Evolutionary conservation across 2,888 invertebrate genomes (phyloP).

Genomic region (Xylota sylvarum): DNA sequence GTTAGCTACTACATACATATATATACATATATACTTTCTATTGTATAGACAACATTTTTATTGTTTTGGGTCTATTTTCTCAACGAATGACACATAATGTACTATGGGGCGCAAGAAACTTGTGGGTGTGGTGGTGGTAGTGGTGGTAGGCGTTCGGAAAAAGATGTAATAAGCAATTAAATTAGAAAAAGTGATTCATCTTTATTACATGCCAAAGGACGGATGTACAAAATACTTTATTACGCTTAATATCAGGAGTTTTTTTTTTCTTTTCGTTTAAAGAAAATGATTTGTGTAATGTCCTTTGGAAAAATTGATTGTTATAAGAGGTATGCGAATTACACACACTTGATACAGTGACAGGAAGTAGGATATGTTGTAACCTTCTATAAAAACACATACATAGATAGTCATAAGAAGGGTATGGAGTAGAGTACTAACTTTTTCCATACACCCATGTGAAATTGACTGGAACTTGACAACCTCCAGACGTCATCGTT

Average conservation of each 20-base stretch:
- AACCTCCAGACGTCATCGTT: too few species aligned
- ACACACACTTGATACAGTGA: background rate
- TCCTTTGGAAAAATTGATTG: background rate
- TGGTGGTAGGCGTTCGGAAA: slow-evolving; percentile 8
- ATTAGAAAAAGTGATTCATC: slow-evolving; percentile 49
- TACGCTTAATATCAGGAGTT: background rate
- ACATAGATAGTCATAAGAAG: too few species aligned
- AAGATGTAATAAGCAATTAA: slow-evolving; percentile 37
- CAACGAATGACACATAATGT: slow-evolving; percentile 47
- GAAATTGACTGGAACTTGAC: too few species aligned
- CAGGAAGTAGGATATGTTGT: background rate
- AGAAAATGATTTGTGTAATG: background rate
- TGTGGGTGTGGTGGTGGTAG: slow-evolving; percentile 24
- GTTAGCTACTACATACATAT: too few species aligned
- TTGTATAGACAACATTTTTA: slow-evolving; percentile 8
- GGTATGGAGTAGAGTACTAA: too few species aligned
- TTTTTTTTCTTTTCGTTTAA: background rate
- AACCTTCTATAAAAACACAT: too few species aligned
- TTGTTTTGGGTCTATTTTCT: slow-evolving; percentile 45
- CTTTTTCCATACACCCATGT: too few species aligned
- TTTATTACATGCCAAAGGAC: slow-evolving; percentile 20
- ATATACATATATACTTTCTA: background rate
- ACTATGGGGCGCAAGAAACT: background rate
- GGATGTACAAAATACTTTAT: slow-evolving; percentile 14
- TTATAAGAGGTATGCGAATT: background rate